Evolutionary conservation across 2,113 vertebrate genomes (phyloP).

Genomic region (Uropsilus gracilis): DNA sequence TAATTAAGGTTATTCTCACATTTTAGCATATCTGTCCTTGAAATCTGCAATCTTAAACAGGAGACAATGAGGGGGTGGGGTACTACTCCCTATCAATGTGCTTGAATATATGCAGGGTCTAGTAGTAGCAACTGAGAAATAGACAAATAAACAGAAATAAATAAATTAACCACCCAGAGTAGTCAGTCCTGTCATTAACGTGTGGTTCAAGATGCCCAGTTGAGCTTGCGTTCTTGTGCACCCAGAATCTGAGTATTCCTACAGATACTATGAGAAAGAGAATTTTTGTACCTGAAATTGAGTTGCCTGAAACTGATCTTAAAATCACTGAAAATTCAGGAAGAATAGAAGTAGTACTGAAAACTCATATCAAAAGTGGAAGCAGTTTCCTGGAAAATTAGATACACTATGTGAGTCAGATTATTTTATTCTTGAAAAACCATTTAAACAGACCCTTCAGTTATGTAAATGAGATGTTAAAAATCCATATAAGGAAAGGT

Average conservation of each 20-base stretch:
- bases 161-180: neutral
- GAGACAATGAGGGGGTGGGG: too few relatives aligned
- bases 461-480: neutral
- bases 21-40: too few relatives aligned
- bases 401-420: constrained; percentile 38
- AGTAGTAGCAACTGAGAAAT: neutral
- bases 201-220: neutral
- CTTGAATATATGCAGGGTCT: too few relatives aligned
- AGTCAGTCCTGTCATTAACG: too few relatives aligned
- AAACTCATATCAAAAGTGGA: constrained; percentile 55
- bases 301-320: neutral
- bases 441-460: neutral
- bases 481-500: neutral
- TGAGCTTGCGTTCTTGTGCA: neutral
- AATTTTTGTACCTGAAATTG: neutral
- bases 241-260: neutral
- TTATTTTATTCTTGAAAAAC: constrained; percentile 28
- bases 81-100: too few relatives aligned
- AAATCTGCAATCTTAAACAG: too few relatives aligned
- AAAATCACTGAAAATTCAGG: neutral
- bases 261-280: neutral
- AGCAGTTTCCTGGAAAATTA: constrained; percentile 6
- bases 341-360: neutral
- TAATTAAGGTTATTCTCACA: too few relatives aligned
- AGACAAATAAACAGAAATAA: neutral